Conservation (phyloP, 2,888 invertebrate genomes). For the Serripes groenlandicus region DNA sequence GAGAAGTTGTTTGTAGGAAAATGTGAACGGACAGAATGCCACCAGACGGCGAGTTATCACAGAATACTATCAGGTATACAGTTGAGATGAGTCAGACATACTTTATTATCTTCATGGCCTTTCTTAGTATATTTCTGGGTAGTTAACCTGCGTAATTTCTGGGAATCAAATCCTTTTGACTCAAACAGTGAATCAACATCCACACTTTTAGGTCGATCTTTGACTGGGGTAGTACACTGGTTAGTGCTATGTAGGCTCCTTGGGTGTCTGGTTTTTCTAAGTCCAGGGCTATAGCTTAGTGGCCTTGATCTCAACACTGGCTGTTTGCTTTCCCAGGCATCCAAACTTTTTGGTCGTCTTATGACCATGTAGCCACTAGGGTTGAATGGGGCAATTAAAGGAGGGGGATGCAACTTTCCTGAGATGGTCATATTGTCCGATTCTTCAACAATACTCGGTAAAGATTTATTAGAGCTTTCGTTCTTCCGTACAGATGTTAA, state of each 20-base stretch:
- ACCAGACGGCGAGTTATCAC: too few species aligned
- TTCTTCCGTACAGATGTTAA: neutral
- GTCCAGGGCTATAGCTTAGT: slow-evolving; percentile 62
- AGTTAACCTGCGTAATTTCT: slow-evolving; percentile 48
- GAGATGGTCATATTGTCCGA: slow-evolving; percentile 12
- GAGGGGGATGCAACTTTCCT: slow-evolving; percentile 34
- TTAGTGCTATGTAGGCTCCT: slow-evolving; percentile 57
- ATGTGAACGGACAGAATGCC: too few species aligned
- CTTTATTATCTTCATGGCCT: slow-evolving; percentile 8
- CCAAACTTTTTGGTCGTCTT: slow-evolving; percentile 58
- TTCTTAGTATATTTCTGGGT: slow-evolving; percentile 59
- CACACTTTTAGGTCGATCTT: slow-evolving; percentile 60
- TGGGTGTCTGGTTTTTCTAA: slow-evolving; percentile 58
- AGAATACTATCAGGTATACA: too few species aligned
- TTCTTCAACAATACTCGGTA: slow-evolving; percentile 41
- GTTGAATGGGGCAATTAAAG: slow-evolving; percentile 51
- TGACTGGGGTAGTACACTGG: slow-evolving; percentile 9
- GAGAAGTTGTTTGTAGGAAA: too few species aligned
- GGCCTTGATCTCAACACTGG: slow-evolving; percentile 30
- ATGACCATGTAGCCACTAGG: slow-evolving; percentile 40
- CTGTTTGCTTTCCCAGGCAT: slow-evolving; percentile 33
- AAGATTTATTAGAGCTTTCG: slow-evolving; percentile 48
- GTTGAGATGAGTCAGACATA: too few species aligned
- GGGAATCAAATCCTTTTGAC: slow-evolving; percentile 52
- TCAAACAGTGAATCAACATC: slow-evolving; percentile 55